Base-by-base conservation (phyloP, 2,113 vertebrate genomes). In the Esox niger region DNA sequence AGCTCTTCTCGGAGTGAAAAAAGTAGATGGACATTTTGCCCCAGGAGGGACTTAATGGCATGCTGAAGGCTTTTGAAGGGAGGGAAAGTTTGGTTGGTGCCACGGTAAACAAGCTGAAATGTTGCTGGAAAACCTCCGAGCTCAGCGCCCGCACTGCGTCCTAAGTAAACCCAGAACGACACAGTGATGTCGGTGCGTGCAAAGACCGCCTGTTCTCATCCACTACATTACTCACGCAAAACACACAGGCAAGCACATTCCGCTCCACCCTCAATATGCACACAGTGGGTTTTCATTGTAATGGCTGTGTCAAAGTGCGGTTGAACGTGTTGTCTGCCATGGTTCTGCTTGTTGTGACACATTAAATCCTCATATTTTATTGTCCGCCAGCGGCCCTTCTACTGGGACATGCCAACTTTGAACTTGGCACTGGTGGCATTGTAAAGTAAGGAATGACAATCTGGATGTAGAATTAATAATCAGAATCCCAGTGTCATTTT, bases 31-130 rank as follows among this genome's bases (percentile, higher is more conserved):
- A 79, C 66, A 68, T 75, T 88, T 84, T 77, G 76, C 70, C 76
- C 81, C 64, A 78, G 82, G 82, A 81, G 68, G 64, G 82, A 80
- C 73, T 83, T 86, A 83, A 87, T 76, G 63, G 78, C 86, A 84
- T 66, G 70, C 79, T 71, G 79, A 77, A 71, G 82, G 82, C 82
- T 85, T 85, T 85, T 69, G 84, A 73, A 84, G 46, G 65, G 75
- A 75, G 72, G 75, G 64, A 60, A 79, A 72, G 70, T 68, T 83
- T 88, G 87, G 83, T 76, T 79, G 82, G 82, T 75, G 84, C 79
- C 77, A 68, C 75, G 73, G 83, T 86, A 87, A 87, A 86, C 86
- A 88, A 79, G 82, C 79, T 71, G 72, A 73, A 79, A 75, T 80
- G 73, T 75, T 43, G 11, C 35, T 68, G 79, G 74, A 79, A 83